phyloP scores from a whole-genome alignment of 2,113 vertebrate genomes.

The Neoarius graeffei region DNA sequence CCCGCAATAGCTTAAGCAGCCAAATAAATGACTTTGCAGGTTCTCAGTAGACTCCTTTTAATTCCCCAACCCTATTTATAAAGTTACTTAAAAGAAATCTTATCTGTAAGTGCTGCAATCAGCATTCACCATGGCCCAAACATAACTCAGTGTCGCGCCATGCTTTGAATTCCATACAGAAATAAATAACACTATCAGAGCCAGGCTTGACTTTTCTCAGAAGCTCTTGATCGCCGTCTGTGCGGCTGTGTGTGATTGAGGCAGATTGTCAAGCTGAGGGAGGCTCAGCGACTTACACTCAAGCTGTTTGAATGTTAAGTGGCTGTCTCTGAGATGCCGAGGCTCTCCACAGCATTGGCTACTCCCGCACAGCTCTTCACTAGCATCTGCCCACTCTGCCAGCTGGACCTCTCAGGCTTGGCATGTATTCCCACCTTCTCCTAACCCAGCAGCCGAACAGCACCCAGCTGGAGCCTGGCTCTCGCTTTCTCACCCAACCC shows the following conservation, averaged over 20 bases:
- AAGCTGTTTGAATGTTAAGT: conserved; percentile 48
- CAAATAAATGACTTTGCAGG: conserved; percentile 28
- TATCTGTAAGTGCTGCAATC: conserved; percentile 36
- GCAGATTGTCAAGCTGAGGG: conserved; percentile 23
- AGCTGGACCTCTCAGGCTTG: conserved; percentile 42
- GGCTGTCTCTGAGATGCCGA: conserved; percentile 36
- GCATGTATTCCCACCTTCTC: conserved; percentile 21
- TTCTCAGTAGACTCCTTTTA: conserved; percentile 8
- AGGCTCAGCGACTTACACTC: conserved; percentile 31
- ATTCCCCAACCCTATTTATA: conserved; percentile 39
- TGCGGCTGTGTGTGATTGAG: conserved; percentile 15
- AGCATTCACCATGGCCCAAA: conserved; percentile 24
- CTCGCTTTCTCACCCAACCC: conserved; percentile 27
- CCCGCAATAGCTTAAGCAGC: background rate
- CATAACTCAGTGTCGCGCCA: conserved; percentile 23
- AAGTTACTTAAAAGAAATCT: conserved; percentile 40
- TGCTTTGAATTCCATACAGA: conserved; percentile 37
- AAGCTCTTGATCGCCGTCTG: conserved; percentile 28
- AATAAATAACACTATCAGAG: conserved; percentile 44
- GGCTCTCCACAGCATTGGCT: background rate
- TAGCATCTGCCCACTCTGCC: conserved; percentile 44
- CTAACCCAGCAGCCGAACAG: background rate
- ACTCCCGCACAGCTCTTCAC: background rate
- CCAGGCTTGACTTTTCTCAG: conserved; percentile 35
- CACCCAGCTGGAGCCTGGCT: background rate